phyloP scores from a whole-genome alignment of 2,113 vertebrate genomes.

The Oriolus oriolus region DNA sequence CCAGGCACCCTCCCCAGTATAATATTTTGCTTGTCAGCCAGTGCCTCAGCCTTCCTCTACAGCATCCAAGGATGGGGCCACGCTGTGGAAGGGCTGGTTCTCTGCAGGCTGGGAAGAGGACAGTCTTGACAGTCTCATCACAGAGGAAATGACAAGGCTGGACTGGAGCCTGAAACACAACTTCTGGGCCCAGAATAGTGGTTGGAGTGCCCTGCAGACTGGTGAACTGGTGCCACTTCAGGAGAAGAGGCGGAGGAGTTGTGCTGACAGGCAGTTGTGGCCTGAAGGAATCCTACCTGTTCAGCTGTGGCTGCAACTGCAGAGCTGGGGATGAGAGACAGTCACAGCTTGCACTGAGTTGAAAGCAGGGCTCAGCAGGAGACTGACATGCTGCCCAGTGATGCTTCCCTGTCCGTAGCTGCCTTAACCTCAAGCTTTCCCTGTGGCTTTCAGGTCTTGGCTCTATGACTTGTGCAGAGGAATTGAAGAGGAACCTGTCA shows the following conservation, averaged over 20 bases:
- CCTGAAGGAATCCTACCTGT: neutral
- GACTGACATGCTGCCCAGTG: neutral
- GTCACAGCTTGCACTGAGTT: neutral
- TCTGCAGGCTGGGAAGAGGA: neutral
- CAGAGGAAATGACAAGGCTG: neutral
- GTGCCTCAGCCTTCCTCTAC: neutral
- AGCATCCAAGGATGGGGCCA: neutral
- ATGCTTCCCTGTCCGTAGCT: neutral
- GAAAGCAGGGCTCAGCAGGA: neutral
- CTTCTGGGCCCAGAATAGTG: neutral
- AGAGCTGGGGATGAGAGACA: neutral
- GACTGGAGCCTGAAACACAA: neutral
- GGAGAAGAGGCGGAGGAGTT: neutral
- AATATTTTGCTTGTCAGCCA: neutral
- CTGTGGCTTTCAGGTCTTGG: constrained; percentile 81
- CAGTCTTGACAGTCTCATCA: neutral
- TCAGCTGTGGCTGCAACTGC: neutral
- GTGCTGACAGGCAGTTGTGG: neutral
- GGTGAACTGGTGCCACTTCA: neutral
- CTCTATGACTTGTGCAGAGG: constrained; percentile 91
- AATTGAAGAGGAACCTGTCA: constrained; percentile 92
- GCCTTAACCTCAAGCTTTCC: neutral
- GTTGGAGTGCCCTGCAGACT: neutral
- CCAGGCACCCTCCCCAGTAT: neutral
- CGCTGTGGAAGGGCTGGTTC: neutral